Percentiles rank a stretch among this genome's conserved stretches.
These are phyloP conservation scores for Procapra przewalskii DNA, from an alignment of 2,113 vertebrate genomes.

Conservation along the genomic window DNA sequence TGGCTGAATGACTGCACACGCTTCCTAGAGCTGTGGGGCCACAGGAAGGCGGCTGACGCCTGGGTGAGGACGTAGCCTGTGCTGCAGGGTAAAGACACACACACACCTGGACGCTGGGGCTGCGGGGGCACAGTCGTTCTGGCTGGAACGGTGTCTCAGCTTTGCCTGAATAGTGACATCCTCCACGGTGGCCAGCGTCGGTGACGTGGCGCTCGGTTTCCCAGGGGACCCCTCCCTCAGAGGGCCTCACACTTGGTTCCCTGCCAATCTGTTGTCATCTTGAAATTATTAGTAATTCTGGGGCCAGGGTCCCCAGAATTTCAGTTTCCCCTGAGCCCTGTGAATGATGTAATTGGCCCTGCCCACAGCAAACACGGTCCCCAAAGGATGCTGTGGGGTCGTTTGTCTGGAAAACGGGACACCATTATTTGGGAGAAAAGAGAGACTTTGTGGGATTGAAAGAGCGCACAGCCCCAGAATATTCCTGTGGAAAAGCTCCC, in stretches of 20 bases:
- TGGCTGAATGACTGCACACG: fast-evolving
- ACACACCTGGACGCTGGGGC: fast-evolving
- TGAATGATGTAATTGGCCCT: not conserved
- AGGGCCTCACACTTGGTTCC: not conserved
- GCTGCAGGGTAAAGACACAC: not conserved
- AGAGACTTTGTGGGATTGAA: not conserved
- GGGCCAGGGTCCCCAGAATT: not conserved
- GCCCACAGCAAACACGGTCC: no score
- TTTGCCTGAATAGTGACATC: fast-evolving
- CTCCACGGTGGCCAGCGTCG: fast-evolving
- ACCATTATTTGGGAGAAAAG: not conserved
- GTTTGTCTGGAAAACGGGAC: not conserved
- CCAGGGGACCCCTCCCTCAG: no score
- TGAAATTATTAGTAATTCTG: not conserved
- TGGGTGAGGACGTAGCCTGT: fast-evolving
- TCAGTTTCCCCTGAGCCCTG: not conserved
- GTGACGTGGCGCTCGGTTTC: fast-evolving
- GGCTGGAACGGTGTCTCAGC: fast-evolving
- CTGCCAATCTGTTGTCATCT: not conserved
- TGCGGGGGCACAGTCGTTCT: fast-evolving
- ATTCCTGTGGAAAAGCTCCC: not conserved
- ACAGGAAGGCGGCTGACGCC: fast-evolving
- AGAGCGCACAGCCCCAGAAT: not conserved
- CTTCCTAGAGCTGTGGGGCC: fast-evolving
- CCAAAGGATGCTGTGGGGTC: no score